Evolutionary conservation across 2,113 vertebrate genomes (phyloP), one percentile per base, ranked within the genome.

Genomic region (Oryzias woworae): DNA sequence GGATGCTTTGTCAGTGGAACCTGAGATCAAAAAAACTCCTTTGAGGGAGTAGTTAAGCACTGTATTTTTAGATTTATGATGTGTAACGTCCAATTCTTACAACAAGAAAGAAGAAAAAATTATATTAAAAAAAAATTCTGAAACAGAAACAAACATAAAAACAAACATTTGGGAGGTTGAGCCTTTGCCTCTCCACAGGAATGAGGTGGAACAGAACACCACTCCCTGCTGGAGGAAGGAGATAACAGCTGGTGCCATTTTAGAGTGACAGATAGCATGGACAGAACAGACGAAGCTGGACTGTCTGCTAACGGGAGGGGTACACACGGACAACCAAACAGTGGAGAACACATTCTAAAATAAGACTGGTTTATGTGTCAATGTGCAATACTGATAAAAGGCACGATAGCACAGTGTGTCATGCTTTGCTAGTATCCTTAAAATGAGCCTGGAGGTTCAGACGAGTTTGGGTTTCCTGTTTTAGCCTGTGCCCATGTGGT

Each of bases 21-120:
- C 92, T 93, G 92, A 93, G 92, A 91, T 91, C 66, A 90, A 85
- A 85, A 84, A 85, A 85, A 84, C 89, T 87, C 90, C 89, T 80
- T 81, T 63, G 59, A 68, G 65, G 83, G 89, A 92, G 90, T 41
- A 73, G 57, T 80, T 87, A 72, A 85, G 82, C 83, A 71, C 75
- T 82, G 77, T 91, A 85, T 75, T 84, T 36, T 86, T 81, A 87
- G 80, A 73, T 88, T 85, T 87, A 70, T 87, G 84, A 88, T 58
- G 48, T 83, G 57, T 77, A 75, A 73, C 53, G 71, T 88, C 73
- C 67, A 62, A 81, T 77, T 80, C 68, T 77, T 69, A 77, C 83
- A 76, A 62, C 73, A 85, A 82, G 71, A 84, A 70, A 54, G 65
- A 66, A 23, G 69, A 69, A 41, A 51, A 53, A 6, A 5, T 5